A percentile compares a stretch with the other conserved stretches of the same genome.
Evolutionary conservation across 2,113 vertebrate genomes (phyloP).

Genomic region (Harpagus bidentatus): DNA sequence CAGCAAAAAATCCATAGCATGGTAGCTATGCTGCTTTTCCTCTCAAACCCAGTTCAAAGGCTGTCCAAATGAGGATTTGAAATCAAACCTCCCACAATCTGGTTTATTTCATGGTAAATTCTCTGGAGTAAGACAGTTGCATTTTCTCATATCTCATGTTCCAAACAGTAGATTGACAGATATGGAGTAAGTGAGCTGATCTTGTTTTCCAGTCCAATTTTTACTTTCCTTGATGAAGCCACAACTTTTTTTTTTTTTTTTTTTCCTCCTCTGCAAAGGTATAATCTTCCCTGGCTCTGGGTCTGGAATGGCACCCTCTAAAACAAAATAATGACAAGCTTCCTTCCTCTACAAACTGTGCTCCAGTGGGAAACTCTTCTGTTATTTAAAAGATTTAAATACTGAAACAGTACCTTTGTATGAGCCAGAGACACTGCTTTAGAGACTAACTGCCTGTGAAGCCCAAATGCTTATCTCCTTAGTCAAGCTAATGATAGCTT

Average conservation of each 20-base stretch:
- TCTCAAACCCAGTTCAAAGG: not conserved
- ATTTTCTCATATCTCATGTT: not conserved
- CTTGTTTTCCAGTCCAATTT: not conserved
- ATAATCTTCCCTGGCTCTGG: not conserved
- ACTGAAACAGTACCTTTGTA: not conserved
- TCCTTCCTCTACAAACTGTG: not conserved
- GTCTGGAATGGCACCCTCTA: not conserved
- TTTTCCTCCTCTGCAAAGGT: not conserved
- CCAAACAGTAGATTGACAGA: not conserved
- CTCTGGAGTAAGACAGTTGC: not conserved
- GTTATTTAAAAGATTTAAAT: slow-evolving; percentile 18
- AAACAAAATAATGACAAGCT: not conserved
- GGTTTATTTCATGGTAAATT: not conserved
- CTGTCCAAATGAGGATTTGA: not conserved
- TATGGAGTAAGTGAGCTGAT: not conserved
- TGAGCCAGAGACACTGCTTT: not conserved
- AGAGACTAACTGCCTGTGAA: slow-evolving; percentile 8
- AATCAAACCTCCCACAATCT: not conserved
- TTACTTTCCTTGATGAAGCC: not conserved
- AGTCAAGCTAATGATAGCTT: slow-evolving; percentile 25
- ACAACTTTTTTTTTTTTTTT: not conserved
- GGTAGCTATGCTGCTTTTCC: not conserved
- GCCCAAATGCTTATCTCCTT: slow-evolving; percentile 18
- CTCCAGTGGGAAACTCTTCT: not conserved
- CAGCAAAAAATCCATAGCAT: not conserved